Evolutionary conservation across 1,140 invertebrate species (phyloP), one percentile per base, ranked within the genome.

Genomic region (Ceratina japonica): DNA sequence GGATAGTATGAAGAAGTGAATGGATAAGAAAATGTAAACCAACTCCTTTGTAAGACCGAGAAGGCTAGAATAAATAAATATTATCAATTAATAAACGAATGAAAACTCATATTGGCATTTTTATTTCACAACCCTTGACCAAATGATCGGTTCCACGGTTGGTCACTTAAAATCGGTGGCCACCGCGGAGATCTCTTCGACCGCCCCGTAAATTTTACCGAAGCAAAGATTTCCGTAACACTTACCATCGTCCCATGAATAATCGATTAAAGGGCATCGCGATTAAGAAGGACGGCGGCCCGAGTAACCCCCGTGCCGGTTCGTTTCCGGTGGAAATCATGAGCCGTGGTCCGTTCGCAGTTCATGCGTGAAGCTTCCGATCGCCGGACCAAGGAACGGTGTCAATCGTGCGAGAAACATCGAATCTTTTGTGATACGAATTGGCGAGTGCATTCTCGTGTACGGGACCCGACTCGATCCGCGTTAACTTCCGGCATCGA

Each of bases 331-430:
- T 80, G 80, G 69, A 79, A 79, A 75, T 62, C 84, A 80, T 78
- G 85, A 85, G 64, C 84, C 69, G 79, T 63, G 64, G 62, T 58
- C 83, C 64, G 74, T 83, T 79, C 27, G 27, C 27, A 31, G 81
- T 72, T 85, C 85, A 83, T 85, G 83, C 85, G 83, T 87, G 70
- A 83, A 87, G 81, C 86, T 81, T 87, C 83, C 74, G 79, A 83
- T 86, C 79, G 80, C 71, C 70, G 75, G 16, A 52, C 71, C 44
- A 83, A 81, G 84, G 76, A 81, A 75, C 84, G 52, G 31, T 84
- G 79, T 85, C 82, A 84, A 84, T 85, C 84, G 82, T 85, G 82
- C 84, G 84, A 85, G 82, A 85, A 85, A 85, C 84, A 85, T 84
- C 70, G 56, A 78, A 73, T 61, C 79, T 80, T 85, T 85, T 84